A percentile compares a stretch with the other conserved stretches of the same genome.
Evolutionary conservation across 2,797 vertebrate species (phyloP).

Genomic region (Rhabdophis nuchalis): DNA sequence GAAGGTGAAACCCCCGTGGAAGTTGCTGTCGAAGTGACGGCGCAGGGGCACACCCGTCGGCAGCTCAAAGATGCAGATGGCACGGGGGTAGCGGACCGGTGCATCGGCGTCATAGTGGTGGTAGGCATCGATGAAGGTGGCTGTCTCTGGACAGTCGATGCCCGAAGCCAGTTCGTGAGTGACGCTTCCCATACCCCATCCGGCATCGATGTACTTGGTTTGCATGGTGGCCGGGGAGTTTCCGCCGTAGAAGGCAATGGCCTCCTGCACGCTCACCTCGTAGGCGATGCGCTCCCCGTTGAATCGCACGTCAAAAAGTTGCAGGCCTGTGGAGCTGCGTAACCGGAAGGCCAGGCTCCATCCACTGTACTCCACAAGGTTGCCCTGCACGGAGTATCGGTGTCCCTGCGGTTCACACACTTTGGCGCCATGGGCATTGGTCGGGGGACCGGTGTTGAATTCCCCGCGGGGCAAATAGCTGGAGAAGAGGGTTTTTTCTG

Average conservation of each 20-base stretch:
- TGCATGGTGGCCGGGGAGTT: slow-evolving; percentile 88
- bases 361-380: slow-evolving; percentile 81
- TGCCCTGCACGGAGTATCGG: slow-evolving; percentile 76
- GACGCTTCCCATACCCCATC: slow-evolving; percentile 86
- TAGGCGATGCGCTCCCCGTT: slow-evolving; percentile 85
- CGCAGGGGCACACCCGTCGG: slow-evolving; percentile 83
- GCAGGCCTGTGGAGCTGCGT: slow-evolving; percentile 83
- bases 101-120: slow-evolving; percentile 83
- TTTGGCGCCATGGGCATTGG: slow-evolving; percentile 73
- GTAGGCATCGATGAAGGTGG: slow-evolving; percentile 81
- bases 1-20: slow-evolving; percentile 82
- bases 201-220: slow-evolving; percentile 87
- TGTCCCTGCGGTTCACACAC: slow-evolving; percentile 80
- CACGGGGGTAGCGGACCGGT: slow-evolving; percentile 72
- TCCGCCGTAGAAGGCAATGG: slow-evolving; percentile 86
- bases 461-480: slow-evolving; percentile 78
- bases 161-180: slow-evolving; percentile 82
- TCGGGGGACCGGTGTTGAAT: slow-evolving; percentile 68
- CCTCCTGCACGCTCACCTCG: slow-evolving; percentile 90
- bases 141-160: slow-evolving; percentile 86
- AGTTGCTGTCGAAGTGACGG: slow-evolving; percentile 85
- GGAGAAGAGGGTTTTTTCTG: slow-evolving; percentile 68
- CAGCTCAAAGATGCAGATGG: slow-evolving; percentile 91
- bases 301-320: slow-evolving; percentile 87
- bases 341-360: slow-evolving; percentile 89